A percentile compares a stretch with the other conserved stretches of the same genome.
These are phyloP conservation scores for Myodes glareolus DNA, from an alignment of 2,113 vertebrate genomes.

Conservation along the genomic window DNA sequence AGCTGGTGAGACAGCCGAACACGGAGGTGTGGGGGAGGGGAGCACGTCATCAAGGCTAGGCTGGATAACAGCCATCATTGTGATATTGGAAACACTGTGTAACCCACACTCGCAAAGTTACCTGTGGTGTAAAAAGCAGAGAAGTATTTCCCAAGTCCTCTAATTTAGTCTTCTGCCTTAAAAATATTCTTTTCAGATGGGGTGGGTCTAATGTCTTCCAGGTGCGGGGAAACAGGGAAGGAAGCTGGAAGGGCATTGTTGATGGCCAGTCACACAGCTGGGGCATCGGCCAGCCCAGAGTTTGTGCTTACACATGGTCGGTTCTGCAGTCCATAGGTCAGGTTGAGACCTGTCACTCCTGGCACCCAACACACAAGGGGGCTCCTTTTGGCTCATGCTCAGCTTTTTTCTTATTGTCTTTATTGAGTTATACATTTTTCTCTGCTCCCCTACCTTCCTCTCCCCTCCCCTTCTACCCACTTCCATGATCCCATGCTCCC, in stretches of 20 bases:
- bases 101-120: neutral
- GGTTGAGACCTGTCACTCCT: neutral
- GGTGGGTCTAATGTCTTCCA: neutral
- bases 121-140: neutral
- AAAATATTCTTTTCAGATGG: neutral
- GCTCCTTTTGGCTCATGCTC: neutral
- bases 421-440: no score
- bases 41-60: no score
- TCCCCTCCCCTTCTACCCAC: no score
- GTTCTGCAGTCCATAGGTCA: neutral
- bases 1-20: neutral
- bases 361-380: no score
- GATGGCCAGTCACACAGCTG: neutral
- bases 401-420: no score
- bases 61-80: neutral
- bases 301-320: accelerated
- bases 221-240: neutral
- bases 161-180: neutral
- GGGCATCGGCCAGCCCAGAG: neutral
- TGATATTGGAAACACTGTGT: neutral
- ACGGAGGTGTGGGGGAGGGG: neutral
- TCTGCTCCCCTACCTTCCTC: no score
- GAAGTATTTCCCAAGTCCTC: neutral
- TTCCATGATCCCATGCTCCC: no score
- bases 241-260: neutral